Evolutionary conservation across 2,113 vertebrate genomes (phyloP).

Genomic region (Nothoprocta perdicaria): DNA sequence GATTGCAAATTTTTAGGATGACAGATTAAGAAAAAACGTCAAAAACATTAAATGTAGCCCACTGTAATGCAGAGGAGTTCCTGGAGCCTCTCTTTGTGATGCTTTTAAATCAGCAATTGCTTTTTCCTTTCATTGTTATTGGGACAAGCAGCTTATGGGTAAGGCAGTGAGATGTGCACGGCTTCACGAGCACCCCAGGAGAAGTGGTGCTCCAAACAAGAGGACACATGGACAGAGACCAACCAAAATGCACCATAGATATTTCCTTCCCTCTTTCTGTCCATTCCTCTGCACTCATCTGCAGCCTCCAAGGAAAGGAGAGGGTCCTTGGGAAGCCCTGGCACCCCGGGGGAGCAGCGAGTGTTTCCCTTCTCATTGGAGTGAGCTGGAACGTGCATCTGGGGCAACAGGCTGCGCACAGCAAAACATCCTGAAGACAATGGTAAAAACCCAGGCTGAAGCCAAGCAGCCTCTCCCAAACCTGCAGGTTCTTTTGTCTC

Average conservation of each 20-base stretch:
- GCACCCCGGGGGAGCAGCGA: fast-evolving
- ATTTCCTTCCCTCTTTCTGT: too few species aligned
- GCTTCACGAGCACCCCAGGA: not conserved
- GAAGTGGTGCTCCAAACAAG: not conserved
- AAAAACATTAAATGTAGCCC: not conserved
- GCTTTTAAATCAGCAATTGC: not conserved
- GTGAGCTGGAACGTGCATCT: not conserved
- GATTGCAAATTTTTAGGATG: not conserved
- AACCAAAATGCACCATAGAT: too few species aligned
- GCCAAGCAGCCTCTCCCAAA: too few species aligned
- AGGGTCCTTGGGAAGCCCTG: not conserved
- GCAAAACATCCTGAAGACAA: not conserved
- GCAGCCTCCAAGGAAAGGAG: not conserved
- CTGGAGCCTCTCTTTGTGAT: not conserved
- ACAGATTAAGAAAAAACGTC: not conserved
- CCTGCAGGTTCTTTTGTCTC: not conserved
- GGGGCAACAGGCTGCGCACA: not conserved
- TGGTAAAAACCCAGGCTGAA: not conserved
- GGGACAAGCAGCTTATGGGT: not conserved
- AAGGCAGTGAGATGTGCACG: not conserved
- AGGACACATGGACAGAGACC: too few species aligned
- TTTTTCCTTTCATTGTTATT: constrained; percentile 18
- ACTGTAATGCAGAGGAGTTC: not conserved
- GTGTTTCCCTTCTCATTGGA: not conserved
- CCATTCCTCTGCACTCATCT: too few species aligned